phyloP scores from a whole-genome alignment of 1,140 invertebrate genomes.

The Nylanderia fulva region DNA sequence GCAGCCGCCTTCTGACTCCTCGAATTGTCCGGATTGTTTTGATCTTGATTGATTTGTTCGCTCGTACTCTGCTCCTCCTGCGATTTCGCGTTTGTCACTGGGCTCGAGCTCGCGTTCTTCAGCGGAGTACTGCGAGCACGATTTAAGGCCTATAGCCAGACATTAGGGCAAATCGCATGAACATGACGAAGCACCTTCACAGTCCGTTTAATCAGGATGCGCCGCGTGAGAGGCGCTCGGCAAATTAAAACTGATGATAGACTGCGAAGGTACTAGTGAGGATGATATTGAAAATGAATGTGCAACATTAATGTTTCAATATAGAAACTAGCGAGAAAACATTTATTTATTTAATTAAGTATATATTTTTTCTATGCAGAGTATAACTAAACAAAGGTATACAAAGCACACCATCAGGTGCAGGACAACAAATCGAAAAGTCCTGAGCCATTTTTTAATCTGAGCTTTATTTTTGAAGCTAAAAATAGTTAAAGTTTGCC shows the following conservation, averaged over 20 bases:
- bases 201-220: slow-evolving; percentile 65
- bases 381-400: too few relatives aligned
- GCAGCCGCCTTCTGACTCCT: slow-evolving; percentile 66
- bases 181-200: slow-evolving; percentile 84
- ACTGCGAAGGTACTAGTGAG: slow-evolving; percentile 82
- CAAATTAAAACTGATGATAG: slow-evolving; percentile 23
- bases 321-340: slow-evolving; percentile 25
- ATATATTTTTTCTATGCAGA: neutral
- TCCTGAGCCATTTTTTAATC: too few relatives aligned
- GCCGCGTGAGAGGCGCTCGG: neutral
- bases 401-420: too few relatives aligned
- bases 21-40: slow-evolving; percentile 73
- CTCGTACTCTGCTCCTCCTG: slow-evolving; percentile 68
- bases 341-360: neutral
- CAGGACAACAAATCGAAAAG: too few relatives aligned
- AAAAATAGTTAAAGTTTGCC: too few relatives aligned
- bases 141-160: slow-evolving; percentile 86
- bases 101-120: slow-evolving; percentile 82
- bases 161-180: slow-evolving; percentile 85
- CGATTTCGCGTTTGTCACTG: slow-evolving; percentile 79
- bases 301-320: slow-evolving; percentile 61
- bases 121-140: slow-evolving; percentile 83
- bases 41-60: slow-evolving; percentile 68
- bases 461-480: too few relatives aligned
- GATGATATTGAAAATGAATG: slow-evolving; percentile 76